Base-by-base conservation (phyloP, 2,797 vertebrate species). In the Spea hammondii region DNA sequence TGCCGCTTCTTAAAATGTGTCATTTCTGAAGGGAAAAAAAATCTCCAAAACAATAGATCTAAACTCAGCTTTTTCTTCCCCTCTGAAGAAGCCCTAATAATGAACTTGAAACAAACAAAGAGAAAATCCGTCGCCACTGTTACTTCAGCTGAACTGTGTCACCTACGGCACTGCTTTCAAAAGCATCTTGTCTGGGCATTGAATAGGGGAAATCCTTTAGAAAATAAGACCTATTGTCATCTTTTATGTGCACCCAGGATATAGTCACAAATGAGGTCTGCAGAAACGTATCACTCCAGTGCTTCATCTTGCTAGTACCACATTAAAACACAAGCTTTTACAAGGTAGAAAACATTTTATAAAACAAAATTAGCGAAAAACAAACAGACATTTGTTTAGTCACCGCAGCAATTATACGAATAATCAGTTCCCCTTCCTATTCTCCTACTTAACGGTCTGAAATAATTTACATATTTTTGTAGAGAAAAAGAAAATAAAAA, bases 61-160 rank as follows among this genome's bases (percentile, higher is more conserved):
- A 66, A 78, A 32, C 71, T 0, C 4, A 0, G 8, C 10, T 71
- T 79, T 84, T 76, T 73, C 13, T 60, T 83, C 55, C 72, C 80
- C 64, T 72, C 13, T 55, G 74, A 46, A 55, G 65, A 74, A 49
- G 17, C 76, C 82, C 84, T 76, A 79, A 71, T 83, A 87, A 83
- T 67, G 2, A 86, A 82, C 54, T 86, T 59, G n/a, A 76, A 85
- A 86, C 77, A 86, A 88, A 89, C 74, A 80, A 80, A 82, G 79
- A 80, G 48, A 83, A 85, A 85, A 69, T 71, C 80, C 82, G 65
- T 59, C 50, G 72, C 47, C 68, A 86, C 9, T 68, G 85, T 68
- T 85, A 72, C 65, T 85, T 74, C 81, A 85, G 62, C 9, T 78
- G 82, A 85, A 76, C 79, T 87, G 86, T 67, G 80, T 85, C 83